Percentiles rank a stretch among this genome's conserved stretches.
Evolutionary conservation across 2,797 vertebrate species (phyloP).

Genomic region (Delichon dasypus): DNA sequence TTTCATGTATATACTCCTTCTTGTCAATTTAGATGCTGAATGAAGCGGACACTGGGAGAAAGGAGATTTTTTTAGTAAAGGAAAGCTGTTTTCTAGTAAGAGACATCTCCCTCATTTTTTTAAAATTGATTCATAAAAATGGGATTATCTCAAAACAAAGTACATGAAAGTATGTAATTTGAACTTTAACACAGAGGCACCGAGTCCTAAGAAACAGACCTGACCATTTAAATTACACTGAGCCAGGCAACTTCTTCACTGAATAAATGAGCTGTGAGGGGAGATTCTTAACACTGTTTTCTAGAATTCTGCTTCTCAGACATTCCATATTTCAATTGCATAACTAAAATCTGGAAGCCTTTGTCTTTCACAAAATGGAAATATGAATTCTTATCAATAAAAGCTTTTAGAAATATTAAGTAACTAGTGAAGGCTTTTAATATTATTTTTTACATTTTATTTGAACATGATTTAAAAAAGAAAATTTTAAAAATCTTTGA

Average conservation of each 20-base stretch:
- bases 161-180: not conserved
- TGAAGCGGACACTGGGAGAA: not conserved
- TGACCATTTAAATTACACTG: not conserved
- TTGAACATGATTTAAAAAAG: not conserved
- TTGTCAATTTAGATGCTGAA: not conserved
- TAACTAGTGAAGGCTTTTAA: not conserved
- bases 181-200: not conserved
- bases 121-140: not conserved
- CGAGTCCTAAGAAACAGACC: not conserved
- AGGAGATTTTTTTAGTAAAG: not conserved
- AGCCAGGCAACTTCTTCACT: not conserved
- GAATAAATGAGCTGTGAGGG: not conserved
- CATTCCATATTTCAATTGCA: not conserved
- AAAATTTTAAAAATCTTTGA: not conserved
- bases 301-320: not conserved
- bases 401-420: not conserved
- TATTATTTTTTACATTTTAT: not conserved
- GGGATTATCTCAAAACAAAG: constrained; percentile 12
- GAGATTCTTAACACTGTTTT: not conserved
- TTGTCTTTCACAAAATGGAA: not conserved
- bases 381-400: not conserved
- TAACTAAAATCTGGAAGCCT: not conserved
- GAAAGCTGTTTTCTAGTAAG: not conserved
- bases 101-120: not conserved
- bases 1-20: not conserved